Base-by-base conservation (phyloP, 1,140 invertebrate species). In the Lithobius niger region DNA sequence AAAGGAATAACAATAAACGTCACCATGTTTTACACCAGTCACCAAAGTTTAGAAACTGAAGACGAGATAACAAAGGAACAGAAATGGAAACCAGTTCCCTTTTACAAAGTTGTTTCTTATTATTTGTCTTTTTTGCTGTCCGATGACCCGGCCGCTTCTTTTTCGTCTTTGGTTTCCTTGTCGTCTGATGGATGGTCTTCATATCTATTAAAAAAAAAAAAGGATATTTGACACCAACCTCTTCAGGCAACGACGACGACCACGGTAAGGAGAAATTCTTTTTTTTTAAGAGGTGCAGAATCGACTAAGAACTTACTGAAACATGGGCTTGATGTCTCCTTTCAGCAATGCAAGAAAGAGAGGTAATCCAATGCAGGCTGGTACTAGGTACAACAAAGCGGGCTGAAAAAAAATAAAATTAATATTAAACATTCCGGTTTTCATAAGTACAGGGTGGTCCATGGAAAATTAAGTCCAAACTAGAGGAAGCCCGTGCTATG, bases 301-400 rank as follows among this genome's bases (percentile, higher is more conserved):
- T 43, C 24, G 28, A 31, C 40, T 50, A 21, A 22, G 28, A 60
- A 83, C 84, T 83, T 75, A 96, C 88, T 82, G 82, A 72, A 97
- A 92, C 60, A 97, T 74, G 1, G 83, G 79, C 61, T 85, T 90
- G 22, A 97, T 70, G 66, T 99, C 96, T 57, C 96, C 95, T 67
- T 85, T 85, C 2, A 97, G 65, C 22, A 95, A 68, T 15, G 95
- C 94, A 0, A 97, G 69, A 3, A 82, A 65, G 1, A 97, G 67
- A 2, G 97, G 96, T 31, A 88, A 84, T 50, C 83, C 85, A 59
- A 97, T 73, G 75, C 97, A 99, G 10, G 89, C 86, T 19, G 97
- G 97, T 55, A 99, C 96, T 51, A 99, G 76, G 70, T 99, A 99
- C 27, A 99, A 71, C 24, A 99, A 74, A 56, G 97, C 97, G 0